A percentile compares a stretch with the other conserved stretches of the same genome.
phyloP scores from a whole-genome alignment of 1,140 invertebrate species.

The Diachasma alloeum region DNA sequence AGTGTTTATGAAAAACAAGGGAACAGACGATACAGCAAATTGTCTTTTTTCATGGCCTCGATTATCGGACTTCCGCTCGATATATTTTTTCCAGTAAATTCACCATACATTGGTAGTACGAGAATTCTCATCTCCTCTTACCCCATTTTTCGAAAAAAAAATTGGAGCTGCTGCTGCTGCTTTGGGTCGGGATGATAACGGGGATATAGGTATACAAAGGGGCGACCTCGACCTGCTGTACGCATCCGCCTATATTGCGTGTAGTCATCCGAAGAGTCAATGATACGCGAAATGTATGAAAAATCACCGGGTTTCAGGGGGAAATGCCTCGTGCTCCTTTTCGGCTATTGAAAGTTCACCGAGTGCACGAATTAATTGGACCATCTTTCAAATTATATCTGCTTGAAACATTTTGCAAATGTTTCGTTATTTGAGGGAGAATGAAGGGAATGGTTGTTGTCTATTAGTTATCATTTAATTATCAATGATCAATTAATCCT shows the following conservation, averaged over 20 bases:
- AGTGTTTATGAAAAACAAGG: not conserved
- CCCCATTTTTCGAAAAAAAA: not conserved
- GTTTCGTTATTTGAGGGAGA: too few species aligned
- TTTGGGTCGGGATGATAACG: not conserved
- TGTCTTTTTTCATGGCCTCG: not conserved
- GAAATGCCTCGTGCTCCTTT: too few species aligned
- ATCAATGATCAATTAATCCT: too few species aligned
- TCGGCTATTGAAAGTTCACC: too few species aligned
- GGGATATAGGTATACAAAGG: not conserved
- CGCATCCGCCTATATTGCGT: not conserved
- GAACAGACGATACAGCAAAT: not conserved
- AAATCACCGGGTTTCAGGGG: too few species aligned
- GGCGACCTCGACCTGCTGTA: not conserved
- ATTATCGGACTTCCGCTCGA: slow-evolving; percentile 28
- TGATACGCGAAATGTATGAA: not conserved
- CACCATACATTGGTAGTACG: not conserved
- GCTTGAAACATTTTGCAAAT: too few species aligned
- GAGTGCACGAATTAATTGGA: too few species aligned
- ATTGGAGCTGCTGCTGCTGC: not conserved
- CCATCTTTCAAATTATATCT: too few species aligned
- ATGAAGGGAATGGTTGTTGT: too few species aligned
- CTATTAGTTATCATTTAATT: too few species aligned
- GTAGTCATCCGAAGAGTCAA: not conserved
- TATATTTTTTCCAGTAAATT: slow-evolving; percentile 29
- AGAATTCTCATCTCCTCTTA: not conserved